Percentiles rank a stretch among this genome's conserved stretches.
These are phyloP conservation scores for Chironomus riparius DNA, from an alignment of 2,888 invertebrate species.

Conservation along the genomic window DNA sequence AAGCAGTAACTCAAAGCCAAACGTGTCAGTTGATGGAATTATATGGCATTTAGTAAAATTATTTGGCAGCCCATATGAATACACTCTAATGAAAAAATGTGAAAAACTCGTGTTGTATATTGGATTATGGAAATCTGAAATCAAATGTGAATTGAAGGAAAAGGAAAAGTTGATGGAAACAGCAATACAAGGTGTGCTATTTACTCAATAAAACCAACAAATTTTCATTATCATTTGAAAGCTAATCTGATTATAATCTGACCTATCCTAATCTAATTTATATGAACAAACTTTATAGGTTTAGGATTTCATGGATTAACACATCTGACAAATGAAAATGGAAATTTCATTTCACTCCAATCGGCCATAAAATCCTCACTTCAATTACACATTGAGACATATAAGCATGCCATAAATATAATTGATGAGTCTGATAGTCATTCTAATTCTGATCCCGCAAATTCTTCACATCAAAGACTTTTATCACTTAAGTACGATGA, in stretches of 20 bases:
- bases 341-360: slow-evolving; percentile 65
- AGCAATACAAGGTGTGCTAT: slow-evolving; percentile 62
- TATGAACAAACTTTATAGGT: slow-evolving; percentile 39
- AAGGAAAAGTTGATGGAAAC: slow-evolving; percentile 67
- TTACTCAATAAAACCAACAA: slow-evolving; percentile 27
- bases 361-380: slow-evolving; percentile 76
- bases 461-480: slow-evolving; percentile 81
- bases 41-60: slow-evolving; percentile 79
- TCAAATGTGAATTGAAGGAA: slow-evolving; percentile 57
- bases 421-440: slow-evolving; percentile 61
- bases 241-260: background rate
- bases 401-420: slow-evolving; percentile 78
- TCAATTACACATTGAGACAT: slow-evolving; percentile 72
- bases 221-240: background rate
- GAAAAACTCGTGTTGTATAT: slow-evolving; percentile 51
- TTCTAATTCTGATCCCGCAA: slow-evolving; percentile 63
- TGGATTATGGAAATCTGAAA: slow-evolving; percentile 54
- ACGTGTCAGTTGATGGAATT: slow-evolving; percentile 66
- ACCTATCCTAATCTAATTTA: slow-evolving; percentile 4
- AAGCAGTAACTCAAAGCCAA: slow-evolving; percentile 48
- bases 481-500: slow-evolving; percentile 74
- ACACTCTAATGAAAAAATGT: slow-evolving; percentile 54
- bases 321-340: slow-evolving; percentile 48
- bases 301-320: slow-evolving; percentile 80
- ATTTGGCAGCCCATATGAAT: slow-evolving; percentile 51